Base-by-base conservation (phyloP, 2,888 invertebrate genomes). In the Drosophila barbarae region DNA sequence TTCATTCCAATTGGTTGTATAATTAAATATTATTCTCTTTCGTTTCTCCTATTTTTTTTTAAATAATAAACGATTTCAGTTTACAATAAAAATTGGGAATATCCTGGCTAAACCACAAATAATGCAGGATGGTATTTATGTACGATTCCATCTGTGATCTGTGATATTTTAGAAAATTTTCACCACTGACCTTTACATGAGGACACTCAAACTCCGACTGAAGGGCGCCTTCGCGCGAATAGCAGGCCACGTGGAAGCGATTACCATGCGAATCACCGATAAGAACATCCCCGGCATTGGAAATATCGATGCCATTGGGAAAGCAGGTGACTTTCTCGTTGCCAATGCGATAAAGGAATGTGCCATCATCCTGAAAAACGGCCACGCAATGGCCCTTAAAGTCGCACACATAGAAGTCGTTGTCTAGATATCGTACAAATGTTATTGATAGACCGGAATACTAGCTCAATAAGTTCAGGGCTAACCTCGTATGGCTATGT, bases 321-420 rank as follows among this genome's bases (percentile, higher is more conserved):
- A 97, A 98, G 90, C 97, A 97, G 84, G 98, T 98, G 81, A 98
- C 93, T 89, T 94, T 96, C 90, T 98, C 97, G 90, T 95, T 95
- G 74, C 98, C 98, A 89, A 98, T 98, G 78, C 97, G 94, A 77
- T 98, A 94, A 86, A 97, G 91, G 90, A 96, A 98, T 71, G 93
- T 93, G 60, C 98, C 98, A 73, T 96, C 95, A 88, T 97, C 97
- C 88, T 95, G 96, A 89, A 98, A 98, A 49, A 98, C 98, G 28
- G 98, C 98, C 55, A 98, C 98, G 90, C 98, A 98, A 90, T 98
- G 98, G 54, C 98, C 98, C 90, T 98, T 98, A 90, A 98, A 98
- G 90, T 98, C 98, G 90, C 98, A 98, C 67, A 98, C 97, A 90
- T 96, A 98, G 90, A 96, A 97, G 90, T 96, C 96, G 88, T 95